These are phyloP conservation scores for Micrasema longulum DNA, from an alignment of 1,140 invertebrate genomes.

Conservation along the genomic window DNA sequence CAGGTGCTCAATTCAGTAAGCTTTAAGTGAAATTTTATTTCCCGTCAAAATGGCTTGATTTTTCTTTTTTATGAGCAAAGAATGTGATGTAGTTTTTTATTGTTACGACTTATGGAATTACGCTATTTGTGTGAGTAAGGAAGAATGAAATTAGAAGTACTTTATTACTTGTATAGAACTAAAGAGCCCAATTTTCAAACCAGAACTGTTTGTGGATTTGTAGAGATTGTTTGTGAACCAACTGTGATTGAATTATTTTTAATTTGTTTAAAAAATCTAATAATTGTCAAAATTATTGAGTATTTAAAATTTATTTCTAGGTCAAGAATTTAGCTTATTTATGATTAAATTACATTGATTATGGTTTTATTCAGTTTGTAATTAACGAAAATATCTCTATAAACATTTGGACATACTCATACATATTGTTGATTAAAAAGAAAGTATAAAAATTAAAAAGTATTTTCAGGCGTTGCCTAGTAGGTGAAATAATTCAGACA, in stretches of 20 bases:
- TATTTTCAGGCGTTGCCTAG: too few relatives aligned
- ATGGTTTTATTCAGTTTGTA: too few relatives aligned
- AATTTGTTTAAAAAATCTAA: constrained; percentile 41
- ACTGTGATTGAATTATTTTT: constrained; percentile 49
- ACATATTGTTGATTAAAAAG: too few relatives aligned
- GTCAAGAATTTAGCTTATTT: constrained; percentile 6
- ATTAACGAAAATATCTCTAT: too few relatives aligned
- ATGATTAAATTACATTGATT: too few relatives aligned
- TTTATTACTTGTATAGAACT: constrained; percentile 10
- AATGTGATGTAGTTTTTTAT: constrained; percentile 45
- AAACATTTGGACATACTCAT: too few relatives aligned
- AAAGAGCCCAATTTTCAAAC: constrained; percentile 1
- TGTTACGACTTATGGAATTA: not conserved
- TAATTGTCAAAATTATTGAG: constrained; percentile 39
- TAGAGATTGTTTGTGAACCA: constrained; percentile 47
- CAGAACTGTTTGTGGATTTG: constrained; percentile 18
- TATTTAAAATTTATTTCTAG: constrained; percentile 24
- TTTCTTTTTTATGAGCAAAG: constrained; percentile 25
- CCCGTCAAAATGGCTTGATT: constrained; percentile 8
- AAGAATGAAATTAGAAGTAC: constrained; percentile 32
- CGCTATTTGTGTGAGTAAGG: not conserved
- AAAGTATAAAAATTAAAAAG: too few relatives aligned
- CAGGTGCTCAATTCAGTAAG: not conserved
- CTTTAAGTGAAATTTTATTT: not conserved
- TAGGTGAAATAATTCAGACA: too few relatives aligned